Base-by-base conservation (phyloP, 2,797 vertebrate genomes). In the Allobates femoralis region DNA sequence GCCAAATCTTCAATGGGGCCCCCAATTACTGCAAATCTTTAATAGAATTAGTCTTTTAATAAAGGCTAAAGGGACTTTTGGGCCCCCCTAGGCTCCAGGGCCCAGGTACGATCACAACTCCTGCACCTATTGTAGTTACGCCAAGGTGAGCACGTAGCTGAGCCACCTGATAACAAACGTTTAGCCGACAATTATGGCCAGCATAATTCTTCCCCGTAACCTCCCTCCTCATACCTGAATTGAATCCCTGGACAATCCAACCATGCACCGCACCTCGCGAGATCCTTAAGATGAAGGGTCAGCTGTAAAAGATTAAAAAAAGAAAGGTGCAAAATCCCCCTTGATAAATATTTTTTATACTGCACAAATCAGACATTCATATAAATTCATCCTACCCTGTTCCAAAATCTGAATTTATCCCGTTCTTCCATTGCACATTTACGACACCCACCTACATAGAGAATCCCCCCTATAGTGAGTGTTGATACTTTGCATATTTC, bases 181-280 rank as follows among this genome's bases (percentile, higher is more conserved):
- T 46, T 46, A 46, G 11, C 11, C 41, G 6, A 46, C 41, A 46
- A 8, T 46, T 46, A 46, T 46, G 41, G 41, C 5, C 15, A 53
- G 11, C 51, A 3, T 15, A 15, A 51, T 10, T 5, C 50, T 51
- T 51, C 50, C 50, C 50, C 5, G 50, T 19, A 30, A 66, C 5
- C 30, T n/a, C 28, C 8, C 3, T 73, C 37, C 5, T 74, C 69
- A 50, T 74, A 74, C 69, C 69, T 74, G 69, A 46, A 74, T 74
- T 26, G 37, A 41, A 74, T 74, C 69, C 5, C 37, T 26, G 41
- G 23, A 23, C 21, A 23, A 37, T 73, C 69, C 34, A 73, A 73
- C 11, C 69, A 50, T 74, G 41, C 69, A 26, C 69, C 37, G 37
- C 5, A 12, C 41, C 34, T 41, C 1, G 67, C 23, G 34, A 41